Conservation (phyloP, 2,888 invertebrate genomes). For the Capitulum mitella region DNA sequence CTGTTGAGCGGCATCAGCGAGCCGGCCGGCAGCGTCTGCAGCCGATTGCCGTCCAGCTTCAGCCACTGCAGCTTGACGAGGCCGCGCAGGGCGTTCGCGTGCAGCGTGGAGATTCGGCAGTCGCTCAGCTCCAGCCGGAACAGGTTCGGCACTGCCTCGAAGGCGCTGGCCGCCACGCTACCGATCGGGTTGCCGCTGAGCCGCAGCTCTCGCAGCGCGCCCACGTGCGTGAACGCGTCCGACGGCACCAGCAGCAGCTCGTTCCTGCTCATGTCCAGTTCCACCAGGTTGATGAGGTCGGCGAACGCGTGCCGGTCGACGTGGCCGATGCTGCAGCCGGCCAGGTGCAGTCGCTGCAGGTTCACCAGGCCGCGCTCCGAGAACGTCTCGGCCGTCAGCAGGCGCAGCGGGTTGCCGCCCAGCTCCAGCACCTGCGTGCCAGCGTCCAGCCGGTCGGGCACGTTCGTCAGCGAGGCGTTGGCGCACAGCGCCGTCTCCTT, state of each 20-base stretch:
- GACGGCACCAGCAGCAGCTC: constrained; percentile 71
- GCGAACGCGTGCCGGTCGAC: constrained; percentile 77
- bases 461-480: constrained; percentile 69
- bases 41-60: constrained; percentile 65
- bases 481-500: constrained; percentile 84
- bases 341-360: constrained; percentile 75
- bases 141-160: constrained; percentile 52
- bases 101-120: constrained; percentile 61
- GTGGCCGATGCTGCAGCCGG: constrained; percentile 73
- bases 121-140: constrained; percentile 64
- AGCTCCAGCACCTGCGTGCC: constrained; percentile 86
- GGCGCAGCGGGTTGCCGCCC: constrained; percentile 77
- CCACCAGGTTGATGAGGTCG: constrained; percentile 80
- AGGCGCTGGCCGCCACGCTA: constrained; percentile 59
- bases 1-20: constrained; percentile 61
- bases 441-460: constrained; percentile 76
- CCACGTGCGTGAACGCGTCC: constrained; percentile 66
- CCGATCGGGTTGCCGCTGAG: constrained; percentile 69
- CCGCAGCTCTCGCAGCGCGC: constrained; percentile 68
- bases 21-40: constrained; percentile 58
- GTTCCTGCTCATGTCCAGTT: constrained; percentile 80
- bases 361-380: constrained; percentile 71
- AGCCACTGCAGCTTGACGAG: constrained; percentile 68
- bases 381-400: constrained; percentile 73
- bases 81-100: constrained; percentile 62